Base-by-base conservation (phyloP, 2,797 vertebrate species). In the Phoxinus dragarum region DNA sequence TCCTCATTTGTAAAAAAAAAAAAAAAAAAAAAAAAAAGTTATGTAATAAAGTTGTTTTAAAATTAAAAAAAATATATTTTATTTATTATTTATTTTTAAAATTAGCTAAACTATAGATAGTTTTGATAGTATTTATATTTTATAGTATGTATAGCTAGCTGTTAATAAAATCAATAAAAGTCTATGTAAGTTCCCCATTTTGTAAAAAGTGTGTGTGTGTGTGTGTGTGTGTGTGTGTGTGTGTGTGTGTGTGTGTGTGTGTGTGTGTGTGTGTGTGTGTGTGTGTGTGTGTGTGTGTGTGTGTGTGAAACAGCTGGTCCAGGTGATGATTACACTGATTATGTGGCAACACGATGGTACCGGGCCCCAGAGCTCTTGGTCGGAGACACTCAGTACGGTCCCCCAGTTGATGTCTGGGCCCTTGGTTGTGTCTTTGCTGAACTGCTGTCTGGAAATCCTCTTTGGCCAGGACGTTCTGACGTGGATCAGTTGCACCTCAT, bases 321-420 rank as follows among this genome's bases (percentile, higher is more conserved):
- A 6, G 96, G 97, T 81, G 97, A 97, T 21, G 95, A 96, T 91
- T 97, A 97, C 93, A 97, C 97, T 0, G 97, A 97, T 90, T 97
- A 98, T 0, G 96, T 98, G 9, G 96, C 97, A 0, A 97, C 97
- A 0, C 95, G 97, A 21, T 98, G 97, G 97, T 98, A 98, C 93
- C 94, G 96, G 36, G 96, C 96, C 80, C 97, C 97, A 0, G 97
- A 98, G 90, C 96, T 98, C 80, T 94, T 98, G 44, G 97, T 97
- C 1, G 97, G 97, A 64, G 97, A 98, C 69, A 97, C 96, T 0
- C 97, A 97, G 90, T 97, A 97, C 0, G 97, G 96, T 3, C 94
- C 96, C 1, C 94, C 97, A 0, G 96, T 98, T 59, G 97, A 97
- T 0, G 86, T 97, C 0, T 98, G 97, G 97, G 97, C 97, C 0